These are phyloP conservation scores for Tholera decimalis DNA, from an alignment of 2,888 invertebrate genomes.

Conservation along the genomic window DNA sequence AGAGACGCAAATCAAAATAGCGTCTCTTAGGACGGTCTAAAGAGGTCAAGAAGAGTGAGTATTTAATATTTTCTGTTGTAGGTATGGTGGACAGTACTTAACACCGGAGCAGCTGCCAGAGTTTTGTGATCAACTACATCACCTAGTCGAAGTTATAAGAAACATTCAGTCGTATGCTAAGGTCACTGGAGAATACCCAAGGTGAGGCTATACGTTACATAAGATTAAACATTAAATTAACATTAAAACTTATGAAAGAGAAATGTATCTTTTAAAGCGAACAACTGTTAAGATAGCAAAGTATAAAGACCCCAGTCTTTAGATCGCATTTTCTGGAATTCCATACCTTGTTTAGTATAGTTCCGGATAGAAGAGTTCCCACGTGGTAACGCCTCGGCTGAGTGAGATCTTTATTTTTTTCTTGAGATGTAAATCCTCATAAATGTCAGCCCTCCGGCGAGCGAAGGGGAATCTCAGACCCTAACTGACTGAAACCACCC, in stretches of 20 bases:
- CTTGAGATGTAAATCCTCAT: too few species aligned
- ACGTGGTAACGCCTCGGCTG: too few species aligned
- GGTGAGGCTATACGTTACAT: constrained; percentile 58
- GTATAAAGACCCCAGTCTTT: too few species aligned
- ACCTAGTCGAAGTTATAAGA: constrained; percentile 85
- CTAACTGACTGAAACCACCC: too few species aligned
- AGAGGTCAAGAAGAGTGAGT: neutral
- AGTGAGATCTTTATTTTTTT: too few species aligned
- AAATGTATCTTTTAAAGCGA: neutral
- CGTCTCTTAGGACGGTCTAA: too few species aligned
- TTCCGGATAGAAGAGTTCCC: too few species aligned
- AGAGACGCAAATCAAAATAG: neutral
- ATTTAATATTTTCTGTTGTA: constrained; percentile 51
- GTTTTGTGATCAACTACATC: constrained; percentile 87
- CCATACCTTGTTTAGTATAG: too few species aligned
- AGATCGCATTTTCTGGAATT: too few species aligned
- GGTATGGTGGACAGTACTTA: constrained; percentile 87
- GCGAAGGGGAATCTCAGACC: too few species aligned
- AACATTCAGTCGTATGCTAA: constrained; percentile 88
- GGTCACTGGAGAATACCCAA: constrained; percentile 87
- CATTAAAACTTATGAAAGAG: neutral
- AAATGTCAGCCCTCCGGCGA: too few species aligned
- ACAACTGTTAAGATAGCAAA: neutral
- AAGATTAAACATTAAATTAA: neutral
- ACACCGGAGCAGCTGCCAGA: constrained; percentile 87